Evolutionary conservation across 2,797 vertebrate genomes (phyloP), one percentile per base, ranked within the genome.

Genomic region (Clarias laeviceps): DNA sequence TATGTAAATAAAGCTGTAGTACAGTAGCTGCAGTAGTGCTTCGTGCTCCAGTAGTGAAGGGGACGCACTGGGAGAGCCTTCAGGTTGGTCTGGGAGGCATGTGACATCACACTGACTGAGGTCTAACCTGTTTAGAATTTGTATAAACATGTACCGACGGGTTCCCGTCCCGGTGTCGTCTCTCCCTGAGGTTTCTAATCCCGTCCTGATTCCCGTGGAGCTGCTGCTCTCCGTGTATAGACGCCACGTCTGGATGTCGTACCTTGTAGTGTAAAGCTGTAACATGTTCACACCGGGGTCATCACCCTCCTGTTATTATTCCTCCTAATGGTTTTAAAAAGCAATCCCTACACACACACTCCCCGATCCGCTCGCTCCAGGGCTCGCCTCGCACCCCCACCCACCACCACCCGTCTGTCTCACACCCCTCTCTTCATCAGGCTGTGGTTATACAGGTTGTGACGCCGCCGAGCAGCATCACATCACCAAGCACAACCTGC

Each of bases 381-480:
- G 18, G 3, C 56, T 20, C 5, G 56, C 18, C 56, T 59, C 18
- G 18, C 56, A 57, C 18, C 57, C 17, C 18, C 17, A 17, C 17
- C 15, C 54, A 17, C 54, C 12, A 1, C 57, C 57, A 18, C 4
- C 20, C 57, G 17, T 6, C 17, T 22, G 18, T 22, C 57, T 5
- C 24, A 24, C 32, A 12, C 74, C 14, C 81, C 54, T 61, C 5
- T 61, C 29, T 40, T 1, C 40, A 4, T 29, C 54, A 62, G 59
- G 37, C 82, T 20, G 82, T 18, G 45, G 37, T n/a, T 15, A 72
- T n/a, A 72, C 69, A 50, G 69, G 40, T 72, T 18, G 24, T 72
- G 24, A 24, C 9, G 20, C 22, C 69, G 45, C 11, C 9, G 9
- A 24, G 69, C 37, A 70, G 18, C 3, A 34, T 34, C 29, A 59